A percentile compares a stretch with the other conserved stretches of the same genome.
These are phyloP conservation scores for Pangasianodon gigas DNA, from an alignment of 2,113 vertebrate genomes.

Conservation along the genomic window DNA sequence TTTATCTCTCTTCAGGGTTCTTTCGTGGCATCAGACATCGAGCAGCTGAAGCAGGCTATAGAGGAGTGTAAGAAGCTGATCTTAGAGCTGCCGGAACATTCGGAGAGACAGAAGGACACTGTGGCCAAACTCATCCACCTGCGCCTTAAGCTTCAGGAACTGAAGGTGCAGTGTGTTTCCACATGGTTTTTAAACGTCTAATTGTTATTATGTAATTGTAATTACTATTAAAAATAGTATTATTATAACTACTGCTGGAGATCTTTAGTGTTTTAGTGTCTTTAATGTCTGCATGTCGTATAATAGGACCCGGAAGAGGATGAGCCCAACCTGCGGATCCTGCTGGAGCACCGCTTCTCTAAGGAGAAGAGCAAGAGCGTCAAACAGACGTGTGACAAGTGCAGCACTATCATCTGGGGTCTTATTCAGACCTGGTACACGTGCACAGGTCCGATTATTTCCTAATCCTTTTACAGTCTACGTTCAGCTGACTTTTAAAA, in stretches of 20 bases:
- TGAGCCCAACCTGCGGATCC: slow-evolving; percentile 86
- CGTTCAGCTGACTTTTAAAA: background rate
- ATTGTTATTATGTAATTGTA: no score
- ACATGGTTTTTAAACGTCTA: background rate
- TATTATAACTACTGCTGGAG: background rate
- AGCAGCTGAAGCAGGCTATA: slow-evolving; percentile 87
- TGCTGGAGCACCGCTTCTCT: slow-evolving; percentile 93
- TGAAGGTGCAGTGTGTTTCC: slow-evolving; percentile 76
- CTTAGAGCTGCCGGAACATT: slow-evolving; percentile 90
- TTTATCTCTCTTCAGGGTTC: slow-evolving; percentile 75
- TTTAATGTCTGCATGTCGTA: background rate
- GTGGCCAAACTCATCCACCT: slow-evolving; percentile 97
- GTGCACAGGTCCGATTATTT: slow-evolving; percentile 84
- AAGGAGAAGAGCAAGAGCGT: slow-evolving; percentile 98
- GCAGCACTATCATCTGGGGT: slow-evolving; percentile 94
- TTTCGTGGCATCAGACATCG: slow-evolving; percentile 85
- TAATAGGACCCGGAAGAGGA: slow-evolving; percentile 89
- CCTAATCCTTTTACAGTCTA: background rate
- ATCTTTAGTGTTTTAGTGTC: background rate
- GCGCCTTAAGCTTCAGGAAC: slow-evolving; percentile 93
- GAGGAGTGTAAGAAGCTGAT: slow-evolving; percentile 91
- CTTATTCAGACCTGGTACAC: slow-evolving; percentile 99
- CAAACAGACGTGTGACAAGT: slow-evolving; percentile 95
- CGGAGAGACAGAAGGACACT: slow-evolving; percentile 90
- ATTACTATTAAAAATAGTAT: background rate